These are phyloP conservation scores for Cololabis saira DNA, from an alignment of 2,113 vertebrate species.

Conservation along the genomic window DNA sequence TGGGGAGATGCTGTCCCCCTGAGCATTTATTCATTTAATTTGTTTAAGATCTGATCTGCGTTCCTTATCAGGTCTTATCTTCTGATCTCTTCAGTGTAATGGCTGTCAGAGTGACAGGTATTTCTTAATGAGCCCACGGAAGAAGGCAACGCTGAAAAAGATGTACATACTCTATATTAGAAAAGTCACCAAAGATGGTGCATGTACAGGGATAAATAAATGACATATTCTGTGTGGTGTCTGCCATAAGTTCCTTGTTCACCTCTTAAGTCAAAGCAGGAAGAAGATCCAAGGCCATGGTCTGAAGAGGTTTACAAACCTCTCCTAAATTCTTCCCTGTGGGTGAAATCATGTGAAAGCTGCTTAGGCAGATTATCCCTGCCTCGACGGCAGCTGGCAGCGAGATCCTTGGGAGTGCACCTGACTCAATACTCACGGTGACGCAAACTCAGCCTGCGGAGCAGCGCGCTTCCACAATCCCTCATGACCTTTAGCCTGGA, in stretches of 20 bases:
- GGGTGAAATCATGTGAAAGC: conserved; percentile 79
- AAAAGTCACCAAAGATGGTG: background rate
- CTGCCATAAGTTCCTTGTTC: conserved; percentile 36
- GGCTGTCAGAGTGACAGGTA: conserved; percentile 15
- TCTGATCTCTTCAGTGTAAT: conserved; percentile 35
- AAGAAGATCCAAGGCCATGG: conserved; percentile 62
- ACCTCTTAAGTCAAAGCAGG: conserved; percentile 60
- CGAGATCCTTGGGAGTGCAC: conserved; percentile 72
- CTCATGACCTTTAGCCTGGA: conserved; percentile 68
- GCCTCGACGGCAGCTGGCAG: conserved; percentile 74
- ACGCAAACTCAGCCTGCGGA: conserved; percentile 67
- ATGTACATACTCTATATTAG: conserved; percentile 1
- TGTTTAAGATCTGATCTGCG: conserved; percentile 21
- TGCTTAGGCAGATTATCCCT: conserved; percentile 81
- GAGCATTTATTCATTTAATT: conserved; percentile 19
- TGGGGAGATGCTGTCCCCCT: background rate
- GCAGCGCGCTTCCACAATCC: conserved; percentile 64
- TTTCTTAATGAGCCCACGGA: conserved; percentile 10
- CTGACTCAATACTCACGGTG: conserved; percentile 73
- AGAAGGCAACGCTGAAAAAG: conserved; percentile 23
- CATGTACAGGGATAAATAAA: conserved; percentile 2
- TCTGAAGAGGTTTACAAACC: conserved; percentile 75
- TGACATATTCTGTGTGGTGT: conserved; percentile 43
- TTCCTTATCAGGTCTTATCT: conserved; percentile 36
- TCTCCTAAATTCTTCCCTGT: conserved; percentile 71